Base-by-base conservation (phyloP, 2,113 vertebrate species). In the Orthochromis malagaraziensis region DNA sequence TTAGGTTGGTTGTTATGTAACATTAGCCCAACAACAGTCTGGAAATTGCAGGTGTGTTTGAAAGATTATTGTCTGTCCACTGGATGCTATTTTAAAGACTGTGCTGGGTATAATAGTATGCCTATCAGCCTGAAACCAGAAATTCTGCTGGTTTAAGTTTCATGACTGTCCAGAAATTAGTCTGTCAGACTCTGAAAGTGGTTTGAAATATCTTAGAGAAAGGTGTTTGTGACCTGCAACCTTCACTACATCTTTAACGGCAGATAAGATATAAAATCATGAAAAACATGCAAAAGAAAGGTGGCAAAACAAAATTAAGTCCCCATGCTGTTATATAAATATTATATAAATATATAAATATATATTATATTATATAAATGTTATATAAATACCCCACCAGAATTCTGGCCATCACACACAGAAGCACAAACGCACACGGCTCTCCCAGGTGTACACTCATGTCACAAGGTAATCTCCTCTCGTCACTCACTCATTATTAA, bases 401-500 rank as follows among this genome's bases (percentile, higher is more conserved):
- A 86, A 75, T 40, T 90, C 57, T 79, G 35, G 88, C 55, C 8
- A 16, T 77, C 82, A 77, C 45, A 84, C 68, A 82, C 55, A 75
- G 49, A 42, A 51, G 79, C 16, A 73, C 55, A 38, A 38, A 82
- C 5, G 54, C 60, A 90, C 54, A 83, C 53, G 70, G 73, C 81
- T 82, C 81, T 19, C 29, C 47, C 84, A 77, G 85, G 73, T 45
- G 83, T 79, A 80, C 33, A 9, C 79, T 89, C 85, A 68, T 92
- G 93, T 92, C 87, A 94, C 79, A 49, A 26, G 84, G 88, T 94
- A 95, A 94, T 90, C 89, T 96, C 90, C 92, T 93, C 90, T 92
- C 33, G 51, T 96, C 93, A 94, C 42, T 94, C 83, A 73, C 53
- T 94, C 91, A 86, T 89, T 96, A 95, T 96, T 96, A 96, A 95